A percentile compares a stretch with the other conserved stretches of the same genome.
These are phyloP conservation scores for Drosophila tanythrix DNA, from an alignment of 2,888 invertebrate genomes.

Conservation along the genomic window DNA sequence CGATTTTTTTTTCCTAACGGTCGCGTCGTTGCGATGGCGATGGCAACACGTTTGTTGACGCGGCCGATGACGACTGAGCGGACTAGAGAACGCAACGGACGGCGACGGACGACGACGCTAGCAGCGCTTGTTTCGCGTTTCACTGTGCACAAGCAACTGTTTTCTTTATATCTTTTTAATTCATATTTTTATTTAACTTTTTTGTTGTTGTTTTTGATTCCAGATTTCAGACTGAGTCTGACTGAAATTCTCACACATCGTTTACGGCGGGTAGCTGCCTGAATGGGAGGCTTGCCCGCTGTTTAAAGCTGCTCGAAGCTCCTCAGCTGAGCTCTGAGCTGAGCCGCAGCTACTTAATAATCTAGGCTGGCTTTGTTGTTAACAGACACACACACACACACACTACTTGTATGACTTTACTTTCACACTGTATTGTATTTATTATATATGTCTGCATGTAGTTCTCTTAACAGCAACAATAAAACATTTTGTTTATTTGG, in stretches of 20 bases:
- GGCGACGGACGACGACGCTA: slow-evolving; percentile 39
- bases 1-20: slow-evolving; percentile 44
- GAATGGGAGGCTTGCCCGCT: slow-evolving; percentile 47
- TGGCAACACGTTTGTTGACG: slow-evolving; percentile 51
- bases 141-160: slow-evolving; percentile 74
- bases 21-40: slow-evolving; percentile 46
- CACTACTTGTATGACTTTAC: neutral
- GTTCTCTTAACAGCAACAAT: neutral
- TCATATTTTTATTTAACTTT: slow-evolving; percentile 32
- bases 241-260: slow-evolving; percentile 66
- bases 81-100: slow-evolving; percentile 31
- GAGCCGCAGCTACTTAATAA: slow-evolving; percentile 41
- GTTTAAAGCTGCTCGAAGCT: slow-evolving; percentile 35
- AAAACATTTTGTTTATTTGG: slow-evolving; percentile 49
- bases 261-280: slow-evolving; percentile 2
- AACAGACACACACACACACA: slow-evolving; percentile 14
- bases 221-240: slow-evolving; percentile 50
- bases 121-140: slow-evolving; percentile 69
- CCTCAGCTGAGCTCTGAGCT: slow-evolving; percentile 23
- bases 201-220: slow-evolving; percentile 17
- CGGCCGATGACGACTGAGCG: slow-evolving; percentile 35
- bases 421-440: neutral
- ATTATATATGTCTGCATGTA: slow-evolving; percentile 1
- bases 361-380: slow-evolving; percentile 47
- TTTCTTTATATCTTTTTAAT: slow-evolving; percentile 40